Conservation (phyloP, 2,888 invertebrate genomes). For the Caenorhabditis sp. region DNA sequence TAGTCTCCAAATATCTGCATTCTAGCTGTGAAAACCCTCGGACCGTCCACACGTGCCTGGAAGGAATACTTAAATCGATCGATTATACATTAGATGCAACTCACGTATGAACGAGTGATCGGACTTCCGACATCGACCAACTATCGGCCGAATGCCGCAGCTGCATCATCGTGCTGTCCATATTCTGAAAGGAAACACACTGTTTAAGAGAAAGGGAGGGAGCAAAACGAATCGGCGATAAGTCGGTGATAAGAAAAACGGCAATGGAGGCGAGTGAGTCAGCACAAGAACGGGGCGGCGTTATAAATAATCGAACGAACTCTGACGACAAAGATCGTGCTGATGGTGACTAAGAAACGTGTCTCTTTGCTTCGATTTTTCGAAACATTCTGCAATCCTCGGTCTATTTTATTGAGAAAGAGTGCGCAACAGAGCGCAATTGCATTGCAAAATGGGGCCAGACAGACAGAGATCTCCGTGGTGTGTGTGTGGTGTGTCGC, state of each 20-base stretch:
- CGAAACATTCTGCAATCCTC: constrained; percentile 14
- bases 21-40: constrained; percentile 78
- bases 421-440: constrained; percentile 20
- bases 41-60: constrained; percentile 77
- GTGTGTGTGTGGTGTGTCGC: constrained; percentile 11
- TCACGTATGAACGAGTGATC: constrained; percentile 60
- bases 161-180: constrained; percentile 22
- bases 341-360: constrained; percentile 22
- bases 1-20: constrained; percentile 78
- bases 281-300: constrained; percentile 3
- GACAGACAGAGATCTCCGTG: not conserved
- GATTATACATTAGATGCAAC: not conserved
- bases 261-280: constrained; percentile 12
- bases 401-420: not conserved
- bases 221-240: not conserved
- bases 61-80: constrained; percentile 6
- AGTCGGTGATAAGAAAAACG: constrained; percentile 20
- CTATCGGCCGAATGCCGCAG: constrained; percentile 63
- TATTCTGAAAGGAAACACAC: constrained; percentile 19
- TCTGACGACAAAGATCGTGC: constrained; percentile 31
- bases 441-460: not conserved
- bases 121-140: constrained; percentile 73
- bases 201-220: constrained; percentile 1
- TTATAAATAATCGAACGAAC: constrained; percentile 43
- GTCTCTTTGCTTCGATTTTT: constrained; percentile 1